phyloP scores from a whole-genome alignment of 2,797 vertebrate species.

The Sebastes nivosus region DNA sequence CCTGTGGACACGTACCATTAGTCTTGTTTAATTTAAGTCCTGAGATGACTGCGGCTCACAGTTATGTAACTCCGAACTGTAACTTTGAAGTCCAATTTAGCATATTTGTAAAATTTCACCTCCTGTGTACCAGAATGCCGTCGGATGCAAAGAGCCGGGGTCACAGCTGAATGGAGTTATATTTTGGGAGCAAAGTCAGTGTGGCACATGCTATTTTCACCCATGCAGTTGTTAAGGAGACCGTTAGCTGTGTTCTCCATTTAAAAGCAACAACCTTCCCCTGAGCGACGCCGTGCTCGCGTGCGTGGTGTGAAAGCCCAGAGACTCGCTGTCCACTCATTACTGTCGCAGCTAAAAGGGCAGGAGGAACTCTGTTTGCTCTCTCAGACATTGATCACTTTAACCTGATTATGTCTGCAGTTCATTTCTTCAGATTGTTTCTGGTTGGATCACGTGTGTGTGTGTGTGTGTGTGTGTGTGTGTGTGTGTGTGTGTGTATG shows the following conservation, averaged over 20 bases:
- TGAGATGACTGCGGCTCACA: not conserved
- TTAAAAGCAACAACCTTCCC: not conserved
- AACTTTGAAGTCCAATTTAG: not conserved
- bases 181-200: not conserved
- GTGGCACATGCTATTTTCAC: not conserved
- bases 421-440: constrained; percentile 27
- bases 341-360: constrained; percentile 10
- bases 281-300: not conserved
- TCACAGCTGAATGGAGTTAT: not conserved
- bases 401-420: constrained; percentile 15
- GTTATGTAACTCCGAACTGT: not conserved
- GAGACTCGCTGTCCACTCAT: not conserved
- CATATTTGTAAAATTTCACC: not conserved
- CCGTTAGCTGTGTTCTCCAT: not conserved
- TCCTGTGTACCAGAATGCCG: not conserved
- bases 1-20: too few relatives aligned
- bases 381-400: constrained; percentile 22
- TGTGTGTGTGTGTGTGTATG: not conserved
- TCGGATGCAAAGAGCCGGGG: not conserved
- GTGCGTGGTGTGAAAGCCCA: not conserved
- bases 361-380: constrained; percentile 4
- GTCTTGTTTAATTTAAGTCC: not conserved
- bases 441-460: not conserved
- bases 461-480: not conserved
- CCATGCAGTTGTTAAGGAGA: not conserved